Evolutionary conservation across 2,888 invertebrate genomes (phyloP).

Genomic region (Escarpia spicata): DNA sequence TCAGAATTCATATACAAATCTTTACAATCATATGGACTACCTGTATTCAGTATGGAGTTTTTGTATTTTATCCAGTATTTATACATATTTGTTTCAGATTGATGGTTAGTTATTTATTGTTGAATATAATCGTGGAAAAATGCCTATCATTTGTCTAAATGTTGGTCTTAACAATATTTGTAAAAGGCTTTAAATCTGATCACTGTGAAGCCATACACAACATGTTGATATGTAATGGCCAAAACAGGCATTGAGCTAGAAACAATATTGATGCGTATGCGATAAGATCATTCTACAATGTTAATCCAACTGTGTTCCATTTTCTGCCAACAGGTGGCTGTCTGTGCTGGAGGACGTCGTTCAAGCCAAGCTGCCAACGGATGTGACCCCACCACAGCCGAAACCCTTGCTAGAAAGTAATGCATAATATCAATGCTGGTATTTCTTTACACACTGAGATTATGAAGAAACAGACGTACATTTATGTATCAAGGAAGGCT

Average conservation of each 20-base stretch:
- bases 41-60: too few species aligned
- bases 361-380: conserved; percentile 27
- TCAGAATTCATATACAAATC: too few species aligned
- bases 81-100: background rate
- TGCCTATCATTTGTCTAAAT: too few species aligned
- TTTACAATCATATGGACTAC: too few species aligned
- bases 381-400: background rate
- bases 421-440: background rate
- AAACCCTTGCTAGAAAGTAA: background rate
- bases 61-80: background rate
- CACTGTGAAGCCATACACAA: too few species aligned
- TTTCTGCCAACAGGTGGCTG: conserved; percentile 28
- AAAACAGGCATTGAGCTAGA: background rate
- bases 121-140: too few species aligned
- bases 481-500: background rate
- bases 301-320: background rate
- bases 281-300: background rate
- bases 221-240: background rate
- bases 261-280: background rate
- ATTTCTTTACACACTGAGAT: background rate
- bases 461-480: background rate
- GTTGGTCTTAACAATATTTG: too few species aligned
- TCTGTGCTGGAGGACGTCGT: conserved; percentile 24
- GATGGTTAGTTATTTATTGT: background rate
- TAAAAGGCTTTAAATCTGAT: too few species aligned